These are phyloP conservation scores for Ornithorhynchus anatinus DNA, from an alignment of 2,113 vertebrate genomes.

Conservation along the genomic window DNA sequence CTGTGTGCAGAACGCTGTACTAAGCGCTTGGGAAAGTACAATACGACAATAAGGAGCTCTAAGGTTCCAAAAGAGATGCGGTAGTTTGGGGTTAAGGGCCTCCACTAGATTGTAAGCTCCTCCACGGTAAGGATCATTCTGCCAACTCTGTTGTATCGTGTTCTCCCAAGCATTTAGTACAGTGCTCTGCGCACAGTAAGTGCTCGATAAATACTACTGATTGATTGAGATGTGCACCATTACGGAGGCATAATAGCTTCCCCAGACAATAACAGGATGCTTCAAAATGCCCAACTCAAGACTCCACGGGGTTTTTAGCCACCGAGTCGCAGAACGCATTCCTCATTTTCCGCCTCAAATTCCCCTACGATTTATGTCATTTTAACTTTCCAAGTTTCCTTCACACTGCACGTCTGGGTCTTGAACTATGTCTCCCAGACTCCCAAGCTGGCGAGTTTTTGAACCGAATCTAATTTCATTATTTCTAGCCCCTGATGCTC, in stretches of 20 bases:
- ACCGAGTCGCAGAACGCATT: background rate
- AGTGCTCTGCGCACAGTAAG: too few relatives aligned
- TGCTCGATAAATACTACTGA: too few relatives aligned
- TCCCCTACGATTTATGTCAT: background rate
- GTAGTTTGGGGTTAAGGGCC: too few relatives aligned
- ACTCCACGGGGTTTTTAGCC: background rate
- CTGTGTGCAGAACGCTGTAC: too few relatives aligned
- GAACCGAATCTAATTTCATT: background rate
- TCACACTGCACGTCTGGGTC: background rate
- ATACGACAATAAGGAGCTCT: too few relatives aligned
- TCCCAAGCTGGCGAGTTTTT: background rate
- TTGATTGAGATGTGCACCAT: too few relatives aligned
- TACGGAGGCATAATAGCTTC: background rate
- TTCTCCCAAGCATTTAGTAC: too few relatives aligned
- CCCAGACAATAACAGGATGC: background rate
- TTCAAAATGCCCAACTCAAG: background rate
- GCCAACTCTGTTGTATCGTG: too few relatives aligned
- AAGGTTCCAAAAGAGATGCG: too few relatives aligned
- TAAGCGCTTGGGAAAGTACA: too few relatives aligned
- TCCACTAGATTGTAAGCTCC: too few relatives aligned
- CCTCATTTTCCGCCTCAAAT: background rate
- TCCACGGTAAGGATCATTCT: too few relatives aligned
- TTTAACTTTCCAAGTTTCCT: slow-evolving; percentile 10
- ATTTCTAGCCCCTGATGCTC: background rate
- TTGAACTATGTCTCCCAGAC: slow-evolving; percentile 19